Evolutionary conservation across 2,113 vertebrate genomes (phyloP), one percentile per base, ranked within the genome.

Genomic region (Megaceryle maxima): DNA sequence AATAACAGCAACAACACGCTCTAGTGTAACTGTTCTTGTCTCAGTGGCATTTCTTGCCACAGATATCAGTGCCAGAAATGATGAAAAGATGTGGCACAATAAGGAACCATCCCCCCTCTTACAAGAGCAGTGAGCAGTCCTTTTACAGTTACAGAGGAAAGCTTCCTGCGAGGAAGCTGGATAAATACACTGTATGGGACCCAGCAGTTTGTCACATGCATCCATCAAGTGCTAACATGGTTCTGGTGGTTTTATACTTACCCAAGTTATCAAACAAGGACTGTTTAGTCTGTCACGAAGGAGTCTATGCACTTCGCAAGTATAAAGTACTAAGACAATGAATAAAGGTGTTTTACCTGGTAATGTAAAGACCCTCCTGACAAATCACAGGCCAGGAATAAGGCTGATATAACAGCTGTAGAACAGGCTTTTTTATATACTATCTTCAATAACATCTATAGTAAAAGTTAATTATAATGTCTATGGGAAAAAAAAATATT

Each of bases 41-140:
- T 92, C 87, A n/a, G 79, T 94, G 82, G 80, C 51, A 78, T 93
- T 92, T 97, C 73, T 80, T 81, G 46, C 70, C 33, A 25, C 59
- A 87, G 55, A 41, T 63, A 48, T 29, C 53, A 82, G 62, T 5
- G 21, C 76, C 82, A 97, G 86, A 62, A 84, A 83, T 33, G 28
- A 66, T 72, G 80, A 92, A 92, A 80, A 24, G 55, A 78, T 67
- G 57, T 63, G 33, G 51, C 67, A 87, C 63, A 72, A 35, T n/a
- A 53, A 11, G 16, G 60, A 66, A 57, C 17, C 5, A 48, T 43
- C 25, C 51, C n/a, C 31, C 16, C 3, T 18, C 31, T 50, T 39
- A 35, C 73, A 62, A 85, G 46, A 69, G 13, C 43, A 77, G 25
- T 41, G 74, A 62, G 92, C 75, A 80, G 39, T 53, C 66, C 51